Conservation (phyloP, 1,140 invertebrate genomes). For the Andrena cerasifolii region DNA sequence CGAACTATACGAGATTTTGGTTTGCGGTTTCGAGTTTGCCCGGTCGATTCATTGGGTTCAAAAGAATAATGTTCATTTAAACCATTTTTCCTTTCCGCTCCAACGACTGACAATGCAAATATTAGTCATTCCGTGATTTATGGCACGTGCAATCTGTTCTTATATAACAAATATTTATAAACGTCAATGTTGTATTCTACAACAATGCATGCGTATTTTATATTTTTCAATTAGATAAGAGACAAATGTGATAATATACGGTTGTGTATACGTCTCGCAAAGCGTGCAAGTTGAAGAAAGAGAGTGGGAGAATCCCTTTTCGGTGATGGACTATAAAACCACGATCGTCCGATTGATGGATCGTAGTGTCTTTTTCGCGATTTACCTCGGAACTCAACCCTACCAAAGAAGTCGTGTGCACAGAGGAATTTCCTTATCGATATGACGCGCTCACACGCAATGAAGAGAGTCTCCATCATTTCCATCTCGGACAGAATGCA, state of each 20-base stretch:
- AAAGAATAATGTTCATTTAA: no score
- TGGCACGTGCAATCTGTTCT: no score
- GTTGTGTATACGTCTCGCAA: neutral
- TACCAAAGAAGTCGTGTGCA: neutral
- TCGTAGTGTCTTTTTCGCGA: constrained; percentile 59
- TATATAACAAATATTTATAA: neutral
- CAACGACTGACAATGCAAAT: no score
- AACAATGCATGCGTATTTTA: neutral
- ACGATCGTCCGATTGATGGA: constrained; percentile 47
- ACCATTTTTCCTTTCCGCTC: no score
- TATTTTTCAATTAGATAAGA: constrained; percentile 29
- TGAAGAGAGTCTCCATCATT: constrained; percentile 61
- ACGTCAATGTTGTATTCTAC: neutral
- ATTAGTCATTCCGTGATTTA: no score
- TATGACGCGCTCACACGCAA: constrained; percentile 28
- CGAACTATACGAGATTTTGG: neutral
- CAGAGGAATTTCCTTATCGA: neutral
- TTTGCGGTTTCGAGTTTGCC: neutral
- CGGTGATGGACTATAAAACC: constrained; percentile 66
- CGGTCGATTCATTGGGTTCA: no score
- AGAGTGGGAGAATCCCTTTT: constrained; percentile 65
- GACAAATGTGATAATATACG: constrained; percentile 29
- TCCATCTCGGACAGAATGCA: constrained; percentile 70
- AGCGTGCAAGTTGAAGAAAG: constrained; percentile 27
- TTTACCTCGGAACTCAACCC: constrained; percentile 29